Evolutionary conservation across 1,140 invertebrate genomes (phyloP).

Genomic region (Saccostrea echinata): DNA sequence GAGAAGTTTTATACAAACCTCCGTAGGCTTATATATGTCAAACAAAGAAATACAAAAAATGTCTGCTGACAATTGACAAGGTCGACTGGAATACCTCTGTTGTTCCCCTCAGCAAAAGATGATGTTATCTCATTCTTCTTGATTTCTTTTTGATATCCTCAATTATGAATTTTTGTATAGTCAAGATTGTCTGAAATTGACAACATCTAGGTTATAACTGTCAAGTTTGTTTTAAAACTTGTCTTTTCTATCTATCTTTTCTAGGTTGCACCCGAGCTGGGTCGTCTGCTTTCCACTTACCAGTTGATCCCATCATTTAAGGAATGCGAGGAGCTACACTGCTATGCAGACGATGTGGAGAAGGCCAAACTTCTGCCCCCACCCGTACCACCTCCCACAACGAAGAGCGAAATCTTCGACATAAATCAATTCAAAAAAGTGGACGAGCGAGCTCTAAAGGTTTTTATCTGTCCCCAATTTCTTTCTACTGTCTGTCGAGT

Average conservation of each 20-base stretch:
- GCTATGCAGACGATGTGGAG: constrained; percentile 62
- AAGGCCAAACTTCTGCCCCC: constrained; percentile 58
- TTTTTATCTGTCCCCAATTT: constrained; percentile 27
- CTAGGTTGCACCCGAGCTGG: constrained; percentile 59
- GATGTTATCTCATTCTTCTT: not conserved
- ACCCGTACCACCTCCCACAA: constrained; percentile 58
- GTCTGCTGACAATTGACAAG: not conserved
- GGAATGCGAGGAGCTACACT: constrained; percentile 52
- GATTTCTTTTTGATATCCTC: too few relatives aligned
- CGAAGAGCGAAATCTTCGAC: constrained; percentile 62
- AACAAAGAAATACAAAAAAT: not conserved
- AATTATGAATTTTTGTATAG: too few relatives aligned
- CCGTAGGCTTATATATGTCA: not conserved
- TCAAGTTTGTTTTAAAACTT: not conserved
- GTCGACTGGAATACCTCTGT: not conserved
- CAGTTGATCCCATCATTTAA: constrained; percentile 63
- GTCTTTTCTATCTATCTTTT: constrained; percentile 11
- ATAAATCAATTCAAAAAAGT: constrained; percentile 53
- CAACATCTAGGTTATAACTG: too few relatives aligned
- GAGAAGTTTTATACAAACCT: not conserved
- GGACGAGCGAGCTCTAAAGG: constrained; percentile 62
- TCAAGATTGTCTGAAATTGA: too few relatives aligned
- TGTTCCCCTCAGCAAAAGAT: not conserved
- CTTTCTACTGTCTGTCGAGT: not conserved
- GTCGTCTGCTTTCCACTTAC: constrained; percentile 66